These are phyloP conservation scores for Sycobia sp. DNA, from an alignment of 1,140 invertebrate species.

Conservation along the genomic window DNA sequence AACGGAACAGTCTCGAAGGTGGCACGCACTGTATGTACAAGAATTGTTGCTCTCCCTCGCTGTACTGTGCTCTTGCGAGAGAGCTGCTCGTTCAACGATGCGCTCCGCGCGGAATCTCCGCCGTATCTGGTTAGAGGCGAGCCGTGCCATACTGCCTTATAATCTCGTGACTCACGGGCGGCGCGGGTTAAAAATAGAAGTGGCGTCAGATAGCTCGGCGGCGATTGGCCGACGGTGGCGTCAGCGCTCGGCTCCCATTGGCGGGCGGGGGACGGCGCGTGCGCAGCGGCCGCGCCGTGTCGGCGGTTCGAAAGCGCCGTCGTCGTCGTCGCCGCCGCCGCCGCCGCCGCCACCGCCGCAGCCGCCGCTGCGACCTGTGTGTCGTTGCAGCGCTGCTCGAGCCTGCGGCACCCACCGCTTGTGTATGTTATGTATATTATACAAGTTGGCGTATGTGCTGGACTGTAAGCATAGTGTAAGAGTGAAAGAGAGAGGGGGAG, in stretches of 20 bases:
- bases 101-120: conserved; percentile 46
- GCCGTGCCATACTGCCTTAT: conserved; percentile 57
- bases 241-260: conserved; percentile 42
- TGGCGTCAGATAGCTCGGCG: conserved; percentile 49
- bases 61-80: neutral
- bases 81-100: conserved; percentile 4
- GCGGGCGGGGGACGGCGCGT: conserved; percentile 42
- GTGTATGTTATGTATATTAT: too few relatives aligned
- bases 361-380: too few relatives aligned
- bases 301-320: neutral
- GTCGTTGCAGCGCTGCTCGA: too few relatives aligned
- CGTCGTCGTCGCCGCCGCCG: neutral
- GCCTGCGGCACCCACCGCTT: too few relatives aligned
- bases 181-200: conserved; percentile 55
- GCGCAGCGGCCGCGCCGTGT: conserved; percentile 23
- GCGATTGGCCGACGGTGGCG: conserved; percentile 53
- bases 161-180: conserved; percentile 63
- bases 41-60: neutral
- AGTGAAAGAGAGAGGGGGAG: too few relatives aligned
- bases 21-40: too few relatives aligned
- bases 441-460: too few relatives aligned
- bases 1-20: too few relatives aligned
- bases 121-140: conserved; percentile 49
- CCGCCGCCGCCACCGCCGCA: neutral
- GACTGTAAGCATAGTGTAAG: too few relatives aligned